phyloP scores from a whole-genome alignment of 2,797 vertebrate genomes.

The Hirundo rustica region DNA sequence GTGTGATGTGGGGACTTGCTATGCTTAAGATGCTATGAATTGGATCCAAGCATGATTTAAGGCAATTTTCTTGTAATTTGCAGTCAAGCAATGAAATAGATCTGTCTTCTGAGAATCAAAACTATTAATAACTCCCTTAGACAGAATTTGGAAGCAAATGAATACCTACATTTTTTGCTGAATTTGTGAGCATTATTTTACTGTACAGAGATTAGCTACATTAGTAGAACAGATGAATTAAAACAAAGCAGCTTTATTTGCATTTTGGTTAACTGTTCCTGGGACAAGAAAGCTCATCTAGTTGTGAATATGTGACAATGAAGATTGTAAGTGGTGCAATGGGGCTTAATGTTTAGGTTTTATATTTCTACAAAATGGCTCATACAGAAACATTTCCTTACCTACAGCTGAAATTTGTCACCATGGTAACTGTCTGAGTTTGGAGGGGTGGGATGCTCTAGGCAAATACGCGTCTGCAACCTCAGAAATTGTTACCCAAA shows the following conservation, averaged over 20 bases:
- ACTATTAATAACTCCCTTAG: slow-evolving; percentile 33
- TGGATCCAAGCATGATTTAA: slow-evolving; percentile 2
- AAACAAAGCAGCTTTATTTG: slow-evolving; percentile 49
- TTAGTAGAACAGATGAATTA: slow-evolving; percentile 41
- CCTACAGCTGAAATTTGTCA: slow-evolving; percentile 64
- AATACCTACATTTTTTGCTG: slow-evolving; percentile 9
- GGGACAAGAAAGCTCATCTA: neutral
- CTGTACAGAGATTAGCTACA: neutral
- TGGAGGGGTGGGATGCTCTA: slow-evolving; percentile 46
- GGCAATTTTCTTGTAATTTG: slow-evolving; percentile 24
- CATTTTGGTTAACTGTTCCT: slow-evolving; percentile 26
- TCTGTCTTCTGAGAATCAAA: slow-evolving; percentile 17
- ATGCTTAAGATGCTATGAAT: slow-evolving; percentile 8
- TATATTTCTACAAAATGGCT: slow-evolving; percentile 58
- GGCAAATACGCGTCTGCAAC: slow-evolving; percentile 9
- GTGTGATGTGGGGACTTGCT: neutral
- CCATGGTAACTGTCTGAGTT: slow-evolving; percentile 65
- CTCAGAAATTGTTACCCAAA: slow-evolving; percentile 26
- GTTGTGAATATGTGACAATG: slow-evolving; percentile 19
- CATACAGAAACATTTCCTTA: slow-evolving; percentile 54
- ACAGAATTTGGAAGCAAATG: slow-evolving; percentile 2
- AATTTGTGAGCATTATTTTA: neutral
- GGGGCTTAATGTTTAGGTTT: slow-evolving; percentile 61
- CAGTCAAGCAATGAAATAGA: neutral
- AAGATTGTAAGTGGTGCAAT: neutral